These are phyloP conservation scores for Boleophthalmus pectinirostris DNA, from an alignment of 2,113 vertebrate species.

Conservation along the genomic window DNA sequence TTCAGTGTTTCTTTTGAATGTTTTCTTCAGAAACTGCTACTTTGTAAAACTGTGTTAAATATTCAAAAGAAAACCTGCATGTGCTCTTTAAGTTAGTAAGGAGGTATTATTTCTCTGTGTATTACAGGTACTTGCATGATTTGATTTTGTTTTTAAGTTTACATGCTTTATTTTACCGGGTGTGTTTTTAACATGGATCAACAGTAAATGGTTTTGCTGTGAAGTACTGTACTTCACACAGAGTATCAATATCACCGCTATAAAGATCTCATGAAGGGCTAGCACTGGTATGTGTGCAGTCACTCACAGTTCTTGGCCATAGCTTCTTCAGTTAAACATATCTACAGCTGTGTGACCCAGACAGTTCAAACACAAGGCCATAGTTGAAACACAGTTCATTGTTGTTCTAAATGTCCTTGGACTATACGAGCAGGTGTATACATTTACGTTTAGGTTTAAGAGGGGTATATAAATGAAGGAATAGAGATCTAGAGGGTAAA, in stretches of 20 bases:
- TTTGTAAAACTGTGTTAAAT: neutral
- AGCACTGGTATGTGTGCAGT: conserved; percentile 44
- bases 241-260: conserved; percentile 34
- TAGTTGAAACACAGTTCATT: conserved; percentile 53
- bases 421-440: neutral
- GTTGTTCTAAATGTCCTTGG: conserved; percentile 53
- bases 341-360: conserved; percentile 63
- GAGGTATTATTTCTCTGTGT: neutral
- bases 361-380: conserved; percentile 28
- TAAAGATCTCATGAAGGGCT: conserved; percentile 35
- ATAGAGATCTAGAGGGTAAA: conserved; percentile 3
- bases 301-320: conserved; percentile 39
- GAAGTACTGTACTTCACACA: conserved; percentile 1
- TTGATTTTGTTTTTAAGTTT: neutral
- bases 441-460: neutral
- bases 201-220: conserved; percentile 16
- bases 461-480: neutral
- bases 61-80: too few species aligned
- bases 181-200: neutral
- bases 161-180: neutral
- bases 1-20: neutral
- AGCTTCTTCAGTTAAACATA: conserved; percentile 59
- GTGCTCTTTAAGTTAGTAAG: neutral
- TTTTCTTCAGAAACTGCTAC: neutral
- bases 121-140: too few species aligned